These are phyloP conservation scores for Tiaroga cobitis DNA, from an alignment of 2,797 vertebrate species.

Conservation along the genomic window DNA sequence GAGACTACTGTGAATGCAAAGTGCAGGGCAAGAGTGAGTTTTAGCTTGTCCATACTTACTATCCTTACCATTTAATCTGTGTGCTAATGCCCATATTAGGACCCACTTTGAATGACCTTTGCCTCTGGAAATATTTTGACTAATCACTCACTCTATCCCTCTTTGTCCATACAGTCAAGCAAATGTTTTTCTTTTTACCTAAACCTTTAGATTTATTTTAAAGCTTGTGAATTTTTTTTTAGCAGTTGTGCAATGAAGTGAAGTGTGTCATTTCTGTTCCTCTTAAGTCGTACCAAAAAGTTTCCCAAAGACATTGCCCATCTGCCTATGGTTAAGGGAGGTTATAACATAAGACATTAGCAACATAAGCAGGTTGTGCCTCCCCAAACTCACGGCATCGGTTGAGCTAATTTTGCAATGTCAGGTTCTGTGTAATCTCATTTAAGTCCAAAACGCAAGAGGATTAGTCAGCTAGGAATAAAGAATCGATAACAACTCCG, in stretches of 20 bases:
- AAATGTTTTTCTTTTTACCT: neutral
- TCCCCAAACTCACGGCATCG: neutral
- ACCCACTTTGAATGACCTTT: conserved; percentile 23
- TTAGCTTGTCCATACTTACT: neutral
- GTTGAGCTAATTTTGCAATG: conserved; percentile 9
- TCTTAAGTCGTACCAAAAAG: neutral
- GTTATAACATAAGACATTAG: too few species aligned
- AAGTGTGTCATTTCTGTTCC: neutral
- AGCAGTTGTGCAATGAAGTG: neutral
- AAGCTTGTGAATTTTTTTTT: neutral
- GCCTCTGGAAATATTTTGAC: conserved; percentile 5
- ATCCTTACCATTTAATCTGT: neutral
- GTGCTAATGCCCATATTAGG: conserved; percentile 11
- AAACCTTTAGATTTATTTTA: neutral
- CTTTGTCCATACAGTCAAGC: neutral
- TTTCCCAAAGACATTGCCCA: neutral
- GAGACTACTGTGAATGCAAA: conserved; percentile 25
- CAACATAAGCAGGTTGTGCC: neutral
- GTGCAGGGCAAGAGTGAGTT: conserved; percentile 10
- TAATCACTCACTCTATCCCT: neutral
- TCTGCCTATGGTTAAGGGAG: neutral
- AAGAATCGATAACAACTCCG: conserved; percentile 19
- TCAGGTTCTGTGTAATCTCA: conserved; percentile 9
- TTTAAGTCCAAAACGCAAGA: conserved; percentile 6
- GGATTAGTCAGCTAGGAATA: neutral